Conservation (phyloP, 2,888 invertebrate species). For the Cryptus viduatorius region DNA sequence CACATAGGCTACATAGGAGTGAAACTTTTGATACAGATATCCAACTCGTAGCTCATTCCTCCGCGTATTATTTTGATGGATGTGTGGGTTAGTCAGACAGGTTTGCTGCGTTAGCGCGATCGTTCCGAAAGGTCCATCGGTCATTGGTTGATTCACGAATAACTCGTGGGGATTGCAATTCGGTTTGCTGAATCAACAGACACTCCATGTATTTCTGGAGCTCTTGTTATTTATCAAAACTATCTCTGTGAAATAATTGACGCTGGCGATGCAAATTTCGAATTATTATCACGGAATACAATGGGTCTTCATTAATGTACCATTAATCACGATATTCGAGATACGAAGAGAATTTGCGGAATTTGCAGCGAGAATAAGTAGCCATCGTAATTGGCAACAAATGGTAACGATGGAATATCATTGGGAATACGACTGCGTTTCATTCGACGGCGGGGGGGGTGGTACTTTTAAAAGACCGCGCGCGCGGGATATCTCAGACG, state of each 20-base stretch:
- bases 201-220: not conserved
- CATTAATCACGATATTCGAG: no score
- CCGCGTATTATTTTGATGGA: not conserved
- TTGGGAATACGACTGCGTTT: not conserved
- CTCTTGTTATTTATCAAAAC: not conserved
- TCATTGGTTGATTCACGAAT: not conserved
- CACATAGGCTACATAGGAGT: not conserved
- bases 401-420: not conserved
- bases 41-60: no score
- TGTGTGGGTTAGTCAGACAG: not conserved
- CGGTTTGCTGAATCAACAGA: not conserved
- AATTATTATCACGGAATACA: no score
- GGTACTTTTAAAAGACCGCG: not conserved
- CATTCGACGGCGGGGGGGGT: not conserved
- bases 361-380: no score
- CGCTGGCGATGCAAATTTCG: not conserved
- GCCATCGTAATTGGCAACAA: not conserved
- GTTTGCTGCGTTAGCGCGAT: not conserved
- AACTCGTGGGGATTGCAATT: no score
- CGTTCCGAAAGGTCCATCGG: not conserved
- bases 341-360: no score
- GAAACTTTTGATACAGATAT: not conserved
- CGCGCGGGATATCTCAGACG: slow-evolving; percentile 7
- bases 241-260: not conserved
- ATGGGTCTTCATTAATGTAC: no score